Evolutionary conservation across 2,113 vertebrate species (phyloP).

Genomic region (Pteropus alecto): DNA sequence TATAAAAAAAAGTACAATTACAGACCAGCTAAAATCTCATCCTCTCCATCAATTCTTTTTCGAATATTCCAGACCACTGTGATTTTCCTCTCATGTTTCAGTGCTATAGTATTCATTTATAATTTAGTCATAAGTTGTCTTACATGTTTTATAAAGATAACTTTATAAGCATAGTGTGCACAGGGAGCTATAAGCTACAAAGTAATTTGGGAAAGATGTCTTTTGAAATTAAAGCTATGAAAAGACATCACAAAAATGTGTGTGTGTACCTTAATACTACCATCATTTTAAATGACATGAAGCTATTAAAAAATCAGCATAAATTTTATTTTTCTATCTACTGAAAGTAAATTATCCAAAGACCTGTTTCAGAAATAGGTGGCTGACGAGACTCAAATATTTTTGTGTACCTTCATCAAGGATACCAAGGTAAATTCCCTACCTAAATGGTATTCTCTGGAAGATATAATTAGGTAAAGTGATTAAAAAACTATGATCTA

Average conservation of each 20-base stretch:
- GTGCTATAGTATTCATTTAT: not conserved
- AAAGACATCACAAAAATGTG: not conserved
- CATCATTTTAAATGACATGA: not conserved
- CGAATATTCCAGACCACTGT: not conserved
- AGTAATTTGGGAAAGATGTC: not conserved
- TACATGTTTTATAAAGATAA: not conserved
- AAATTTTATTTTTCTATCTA: slow-evolving; percentile 5
- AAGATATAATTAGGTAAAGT: slow-evolving; percentile 8
- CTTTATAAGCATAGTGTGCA: not conserved
- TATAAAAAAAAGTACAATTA: not conserved
- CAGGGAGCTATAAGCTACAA: not conserved
- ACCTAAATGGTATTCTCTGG: not conserved
- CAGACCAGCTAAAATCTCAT: not conserved
- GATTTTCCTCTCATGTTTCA: not conserved
- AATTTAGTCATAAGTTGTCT: not conserved
- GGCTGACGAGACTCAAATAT: not conserved
- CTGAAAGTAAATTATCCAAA: not conserved
- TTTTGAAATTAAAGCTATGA: slow-evolving; percentile 11
- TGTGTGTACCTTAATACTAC: not conserved
- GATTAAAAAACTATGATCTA: not conserved
- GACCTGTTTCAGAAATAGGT: not conserved
- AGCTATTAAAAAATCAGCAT: not conserved
- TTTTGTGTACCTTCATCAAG: not conserved
- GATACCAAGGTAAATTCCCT: not conserved
- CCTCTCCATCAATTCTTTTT: not conserved